phyloP scores from a whole-genome alignment of 2,797 vertebrate species.

The Geotria australis region DNA sequence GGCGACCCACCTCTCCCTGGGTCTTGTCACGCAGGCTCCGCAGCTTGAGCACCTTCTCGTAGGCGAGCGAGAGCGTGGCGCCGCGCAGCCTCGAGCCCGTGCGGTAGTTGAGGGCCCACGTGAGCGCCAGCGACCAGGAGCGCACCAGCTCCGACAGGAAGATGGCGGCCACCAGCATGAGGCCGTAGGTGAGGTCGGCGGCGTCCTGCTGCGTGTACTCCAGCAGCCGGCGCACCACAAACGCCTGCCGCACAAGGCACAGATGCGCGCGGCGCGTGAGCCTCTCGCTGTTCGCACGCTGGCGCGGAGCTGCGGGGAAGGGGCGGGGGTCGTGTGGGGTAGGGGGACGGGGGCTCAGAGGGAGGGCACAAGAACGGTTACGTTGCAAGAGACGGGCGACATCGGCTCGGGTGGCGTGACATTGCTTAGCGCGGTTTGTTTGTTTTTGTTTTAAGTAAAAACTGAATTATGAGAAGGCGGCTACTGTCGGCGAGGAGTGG shows the following conservation, averaged over 20 bases:
- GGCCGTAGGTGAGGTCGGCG: conserved; percentile 35
- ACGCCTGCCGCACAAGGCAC: conserved; percentile 37
- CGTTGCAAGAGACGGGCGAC: no score
- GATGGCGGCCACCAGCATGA: conserved; percentile 52
- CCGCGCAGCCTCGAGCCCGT: conserved; percentile 49
- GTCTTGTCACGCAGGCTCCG: conserved; percentile 54
- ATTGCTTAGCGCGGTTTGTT: no score
- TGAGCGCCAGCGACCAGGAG: conserved; percentile 64
- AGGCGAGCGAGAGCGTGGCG: conserved; percentile 49
- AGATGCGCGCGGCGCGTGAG: no score
- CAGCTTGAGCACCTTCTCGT: conserved; percentile 53
- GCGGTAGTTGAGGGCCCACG: conserved; percentile 69
- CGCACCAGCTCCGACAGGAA: conserved; percentile 44
- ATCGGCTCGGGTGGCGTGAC: no score
- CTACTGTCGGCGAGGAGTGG: no score
- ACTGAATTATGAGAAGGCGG: no score
- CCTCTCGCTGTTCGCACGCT: no score
- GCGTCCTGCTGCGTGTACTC: conserved; percentile 44
- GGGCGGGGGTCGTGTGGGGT: no score
- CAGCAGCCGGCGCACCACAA: conserved; percentile 58
- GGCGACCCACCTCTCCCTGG: conserved; percentile 32
- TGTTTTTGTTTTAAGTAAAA: no score
- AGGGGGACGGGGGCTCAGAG: no score
- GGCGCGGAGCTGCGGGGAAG: no score
- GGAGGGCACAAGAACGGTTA: no score